Evolutionary conservation across 2,888 invertebrate species (phyloP).

Genomic region (Standfussiana lucernea): DNA sequence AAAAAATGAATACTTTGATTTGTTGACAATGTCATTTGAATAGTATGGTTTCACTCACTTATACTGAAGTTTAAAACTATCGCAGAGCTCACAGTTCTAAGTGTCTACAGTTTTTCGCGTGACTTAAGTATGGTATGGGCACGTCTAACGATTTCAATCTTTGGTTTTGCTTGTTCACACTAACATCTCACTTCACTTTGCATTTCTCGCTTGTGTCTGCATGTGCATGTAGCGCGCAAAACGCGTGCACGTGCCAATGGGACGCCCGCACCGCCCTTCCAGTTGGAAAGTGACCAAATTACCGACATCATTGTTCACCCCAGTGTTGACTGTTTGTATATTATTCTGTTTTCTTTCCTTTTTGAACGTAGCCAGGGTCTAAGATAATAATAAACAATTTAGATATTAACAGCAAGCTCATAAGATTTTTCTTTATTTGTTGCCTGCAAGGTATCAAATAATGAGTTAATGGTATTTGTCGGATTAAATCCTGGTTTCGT

Average conservation of each 20-base stretch:
- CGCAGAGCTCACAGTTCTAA: not conserved
- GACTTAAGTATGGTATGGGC: not conserved
- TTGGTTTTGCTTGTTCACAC: slow-evolving; percentile 5
- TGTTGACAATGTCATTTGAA: not conserved
- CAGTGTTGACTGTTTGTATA: slow-evolving; percentile 56
- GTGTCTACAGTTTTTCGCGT: no score
- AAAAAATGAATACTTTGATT: not conserved
- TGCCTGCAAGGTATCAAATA: not conserved
- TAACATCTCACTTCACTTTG: slow-evolving; percentile 54
- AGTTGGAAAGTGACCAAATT: slow-evolving; percentile 18
- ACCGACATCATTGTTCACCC: slow-evolving; percentile 8
- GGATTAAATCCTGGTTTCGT: slow-evolving; percentile 27
- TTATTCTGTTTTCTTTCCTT: slow-evolving; percentile 39
- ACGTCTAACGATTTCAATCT: not conserved
- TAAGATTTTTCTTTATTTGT: not conserved
- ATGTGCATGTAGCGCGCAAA: slow-evolving; percentile 60
- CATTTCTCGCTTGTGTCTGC: slow-evolving; percentile 62
- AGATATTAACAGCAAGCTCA: not conserved
- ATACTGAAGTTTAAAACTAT: not conserved
- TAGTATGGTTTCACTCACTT: not conserved
- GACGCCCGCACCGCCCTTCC: slow-evolving; percentile 8
- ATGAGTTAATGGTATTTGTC: no score
- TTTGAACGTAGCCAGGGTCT: slow-evolving; percentile 34
- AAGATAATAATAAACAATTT: not conserved
- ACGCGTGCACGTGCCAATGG: slow-evolving; percentile 35